These are phyloP conservation scores for Podotricha telesiphe DNA, from an alignment of 2,888 invertebrate species.

Conservation along the genomic window DNA sequence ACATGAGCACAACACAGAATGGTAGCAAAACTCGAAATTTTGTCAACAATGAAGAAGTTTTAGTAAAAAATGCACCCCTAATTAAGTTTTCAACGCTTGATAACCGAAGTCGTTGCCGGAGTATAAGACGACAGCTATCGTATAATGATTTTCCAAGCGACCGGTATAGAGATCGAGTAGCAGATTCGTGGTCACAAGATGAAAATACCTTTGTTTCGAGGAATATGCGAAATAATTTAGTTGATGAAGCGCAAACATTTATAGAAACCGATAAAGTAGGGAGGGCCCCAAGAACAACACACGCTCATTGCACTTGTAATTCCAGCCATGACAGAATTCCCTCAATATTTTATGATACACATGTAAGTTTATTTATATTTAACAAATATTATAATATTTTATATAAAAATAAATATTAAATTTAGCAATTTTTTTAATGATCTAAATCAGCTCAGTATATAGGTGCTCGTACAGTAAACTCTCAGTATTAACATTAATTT, in stretches of 20 bases:
- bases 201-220: constrained; percentile 65
- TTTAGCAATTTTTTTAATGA: no score
- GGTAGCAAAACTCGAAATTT: constrained; percentile 73
- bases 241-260: constrained; percentile 70
- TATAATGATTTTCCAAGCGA: constrained; percentile 80
- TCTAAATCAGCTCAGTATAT: no score
- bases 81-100: constrained; percentile 79
- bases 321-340: constrained; percentile 64
- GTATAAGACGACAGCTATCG: constrained; percentile 78
- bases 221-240: constrained; percentile 65
- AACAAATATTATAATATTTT: background rate
- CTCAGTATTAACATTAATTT: no score
- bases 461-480: no score
- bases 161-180: constrained; percentile 66
- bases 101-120: constrained; percentile 75
- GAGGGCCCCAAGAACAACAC: constrained; percentile 56
- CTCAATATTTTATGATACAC: constrained; percentile 75
- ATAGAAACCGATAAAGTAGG: constrained; percentile 69
- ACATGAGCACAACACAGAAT: constrained; percentile 60
- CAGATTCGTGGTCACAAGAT: constrained; percentile 68
- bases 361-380: constrained; percentile 60
- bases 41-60: constrained; percentile 70
- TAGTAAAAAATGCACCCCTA: constrained; percentile 64
- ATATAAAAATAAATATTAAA: no score
- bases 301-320: constrained; percentile 73